Evolutionary conservation across 1,140 invertebrate genomes (phyloP).

Genomic region (Sarcophaga bullata): DNA sequence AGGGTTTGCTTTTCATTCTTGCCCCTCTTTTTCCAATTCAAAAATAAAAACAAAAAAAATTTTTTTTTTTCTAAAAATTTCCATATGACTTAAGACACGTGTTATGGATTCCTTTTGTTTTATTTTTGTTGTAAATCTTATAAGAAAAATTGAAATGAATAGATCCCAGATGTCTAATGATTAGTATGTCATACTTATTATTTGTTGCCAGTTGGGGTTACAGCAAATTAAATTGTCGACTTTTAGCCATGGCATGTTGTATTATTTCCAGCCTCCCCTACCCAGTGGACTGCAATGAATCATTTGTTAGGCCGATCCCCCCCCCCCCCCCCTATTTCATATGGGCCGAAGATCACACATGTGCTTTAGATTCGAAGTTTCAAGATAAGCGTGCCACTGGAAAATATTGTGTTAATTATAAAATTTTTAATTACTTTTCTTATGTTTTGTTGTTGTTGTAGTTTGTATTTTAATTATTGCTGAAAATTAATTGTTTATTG

Average conservation of each 20-base stretch:
- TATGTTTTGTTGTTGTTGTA: neutral
- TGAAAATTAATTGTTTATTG: conserved; percentile 22
- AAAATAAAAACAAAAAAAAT: neutral
- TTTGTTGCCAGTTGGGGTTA: conserved; percentile 21
- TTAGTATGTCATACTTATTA: conserved; percentile 15
- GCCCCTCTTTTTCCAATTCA: neutral
- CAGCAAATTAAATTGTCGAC: conserved; percentile 15
- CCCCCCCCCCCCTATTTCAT: neutral
- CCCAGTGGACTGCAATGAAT: neutral
- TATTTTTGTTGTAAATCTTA: neutral
- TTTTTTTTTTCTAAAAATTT: neutral
- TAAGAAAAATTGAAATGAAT: neutral
- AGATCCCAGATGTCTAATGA: neutral
- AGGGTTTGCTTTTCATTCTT: neutral
- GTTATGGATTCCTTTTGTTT: neutral
- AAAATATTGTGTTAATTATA: conserved; percentile 21
- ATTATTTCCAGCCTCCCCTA: neutral
- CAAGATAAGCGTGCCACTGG: neutral
- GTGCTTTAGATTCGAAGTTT: neutral
- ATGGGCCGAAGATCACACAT: neutral
- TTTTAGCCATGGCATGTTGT: neutral
- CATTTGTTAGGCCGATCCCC: neutral
- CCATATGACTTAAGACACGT: neutral
- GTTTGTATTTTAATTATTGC: neutral
- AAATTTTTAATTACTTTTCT: conserved; percentile 1